A percentile compares a stretch with the other conserved stretches of the same genome.
Conservation (phyloP, 2,797 vertebrate species). For the Eidolon dupreanum region DNA sequence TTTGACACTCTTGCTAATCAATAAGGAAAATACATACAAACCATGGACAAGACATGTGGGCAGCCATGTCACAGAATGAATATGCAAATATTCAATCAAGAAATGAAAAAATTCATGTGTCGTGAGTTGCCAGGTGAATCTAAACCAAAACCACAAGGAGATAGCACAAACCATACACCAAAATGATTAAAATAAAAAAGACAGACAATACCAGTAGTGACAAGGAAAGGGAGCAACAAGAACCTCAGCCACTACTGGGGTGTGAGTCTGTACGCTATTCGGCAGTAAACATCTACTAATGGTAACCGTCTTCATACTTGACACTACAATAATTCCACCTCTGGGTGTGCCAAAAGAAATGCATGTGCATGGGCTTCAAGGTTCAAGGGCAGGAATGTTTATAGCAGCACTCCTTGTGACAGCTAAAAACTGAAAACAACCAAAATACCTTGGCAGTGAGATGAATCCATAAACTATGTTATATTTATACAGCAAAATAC, state of each 20-base stretch:
- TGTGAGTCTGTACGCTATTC: background rate
- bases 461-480: background rate
- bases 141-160: background rate
- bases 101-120: background rate
- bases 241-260: background rate
- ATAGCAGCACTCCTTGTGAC: background rate
- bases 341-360: background rate
- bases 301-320: background rate
- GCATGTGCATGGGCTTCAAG: background rate
- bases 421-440: background rate
- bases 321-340: background rate
- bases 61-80: background rate
- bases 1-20: background rate
- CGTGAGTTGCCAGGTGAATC: background rate
- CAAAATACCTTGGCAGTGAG: background rate
- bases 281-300: background rate
- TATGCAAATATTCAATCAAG: background rate
- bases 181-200: background rate
- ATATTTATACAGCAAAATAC: background rate
- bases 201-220: background rate
- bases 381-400: background rate
- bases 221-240: background rate
- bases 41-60: background rate
- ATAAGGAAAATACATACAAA: background rate
- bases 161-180: background rate